Percentiles rank a stretch among this genome's conserved stretches.
Conservation (phyloP, 2,888 invertebrate genomes). For the Drymonia ruficornis region DNA sequence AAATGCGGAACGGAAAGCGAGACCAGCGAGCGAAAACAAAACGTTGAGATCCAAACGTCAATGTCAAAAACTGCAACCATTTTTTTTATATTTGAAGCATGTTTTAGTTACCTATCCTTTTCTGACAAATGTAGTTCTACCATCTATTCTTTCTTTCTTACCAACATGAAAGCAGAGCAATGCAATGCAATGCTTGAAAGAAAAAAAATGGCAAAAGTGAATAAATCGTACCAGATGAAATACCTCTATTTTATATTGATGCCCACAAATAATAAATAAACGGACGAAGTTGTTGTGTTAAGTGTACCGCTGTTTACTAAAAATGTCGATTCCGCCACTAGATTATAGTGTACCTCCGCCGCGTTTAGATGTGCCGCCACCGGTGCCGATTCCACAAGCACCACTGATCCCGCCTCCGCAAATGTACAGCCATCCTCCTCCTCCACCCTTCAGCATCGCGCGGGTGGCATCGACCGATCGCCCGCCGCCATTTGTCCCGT, state of each 20-base stretch:
- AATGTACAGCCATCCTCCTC: slow-evolving; percentile 45
- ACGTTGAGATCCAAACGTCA: background rate
- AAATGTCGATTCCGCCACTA: slow-evolving; percentile 65
- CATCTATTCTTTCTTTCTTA: too few species aligned
- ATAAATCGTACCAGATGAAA: too few species aligned
- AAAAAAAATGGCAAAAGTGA: too few species aligned
- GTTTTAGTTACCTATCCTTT: background rate
- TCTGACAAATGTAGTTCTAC: background rate
- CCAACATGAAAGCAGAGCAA: too few species aligned
- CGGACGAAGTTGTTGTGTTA: background rate
- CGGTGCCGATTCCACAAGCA: slow-evolving; percentile 32
- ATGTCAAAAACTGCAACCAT: background rate
- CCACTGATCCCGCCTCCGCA: slow-evolving; percentile 38
- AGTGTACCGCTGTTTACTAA: background rate
- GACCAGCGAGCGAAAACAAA: too few species aligned
- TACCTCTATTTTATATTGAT: too few species aligned
- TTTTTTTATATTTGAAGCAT: background rate
- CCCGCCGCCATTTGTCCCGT: slow-evolving; percentile 23
- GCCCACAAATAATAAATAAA: background rate
- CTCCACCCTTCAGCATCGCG: slow-evolving; percentile 40
- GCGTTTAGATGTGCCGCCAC: slow-evolving; percentile 52
- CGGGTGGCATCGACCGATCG: slow-evolving; percentile 17
- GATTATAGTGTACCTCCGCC: slow-evolving; percentile 68
- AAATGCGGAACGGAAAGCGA: too few species aligned
- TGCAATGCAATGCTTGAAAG: too few species aligned